Conservation (phyloP, 1,140 invertebrate genomes). For the Samia ricini region DNA sequence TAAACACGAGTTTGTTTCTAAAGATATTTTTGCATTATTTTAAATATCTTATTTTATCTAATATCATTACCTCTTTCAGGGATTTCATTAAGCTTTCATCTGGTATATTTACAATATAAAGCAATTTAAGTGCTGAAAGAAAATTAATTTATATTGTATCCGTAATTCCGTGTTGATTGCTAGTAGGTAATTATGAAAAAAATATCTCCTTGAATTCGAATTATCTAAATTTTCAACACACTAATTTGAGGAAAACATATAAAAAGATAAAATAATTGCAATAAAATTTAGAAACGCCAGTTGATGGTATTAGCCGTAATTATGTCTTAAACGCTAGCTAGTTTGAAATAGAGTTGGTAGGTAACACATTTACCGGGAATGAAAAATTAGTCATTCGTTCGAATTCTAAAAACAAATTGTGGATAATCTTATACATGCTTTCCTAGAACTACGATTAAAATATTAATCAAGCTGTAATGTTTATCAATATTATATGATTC, state of each 20-base stretch:
- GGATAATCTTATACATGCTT: constrained; percentile 20
- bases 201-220: not conserved
- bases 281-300: not conserved
- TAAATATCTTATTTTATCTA: too few species aligned
- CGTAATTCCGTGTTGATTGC: too few species aligned
- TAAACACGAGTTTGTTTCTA: too few species aligned
- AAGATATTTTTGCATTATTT: too few species aligned
- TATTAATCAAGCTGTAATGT: constrained; percentile 23
- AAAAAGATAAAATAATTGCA: not conserved
- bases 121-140: too few species aligned
- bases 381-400: constrained; percentile 21
- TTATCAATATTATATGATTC: constrained; percentile 21
- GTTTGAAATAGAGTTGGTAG: not conserved
- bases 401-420: constrained; percentile 16
- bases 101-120: too few species aligned
- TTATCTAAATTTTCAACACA: not conserved
- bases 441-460: constrained; percentile 43
- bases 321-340: not conserved
- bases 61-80: too few species aligned
- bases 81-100: too few species aligned
- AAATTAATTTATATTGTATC: too few species aligned
- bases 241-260: not conserved
- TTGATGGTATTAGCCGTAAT: not conserved
- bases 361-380: constrained; percentile 2
- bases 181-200: not conserved